Evolutionary conservation across 2,888 invertebrate species (phyloP).

Genomic region (Tiphia femorata): DNA sequence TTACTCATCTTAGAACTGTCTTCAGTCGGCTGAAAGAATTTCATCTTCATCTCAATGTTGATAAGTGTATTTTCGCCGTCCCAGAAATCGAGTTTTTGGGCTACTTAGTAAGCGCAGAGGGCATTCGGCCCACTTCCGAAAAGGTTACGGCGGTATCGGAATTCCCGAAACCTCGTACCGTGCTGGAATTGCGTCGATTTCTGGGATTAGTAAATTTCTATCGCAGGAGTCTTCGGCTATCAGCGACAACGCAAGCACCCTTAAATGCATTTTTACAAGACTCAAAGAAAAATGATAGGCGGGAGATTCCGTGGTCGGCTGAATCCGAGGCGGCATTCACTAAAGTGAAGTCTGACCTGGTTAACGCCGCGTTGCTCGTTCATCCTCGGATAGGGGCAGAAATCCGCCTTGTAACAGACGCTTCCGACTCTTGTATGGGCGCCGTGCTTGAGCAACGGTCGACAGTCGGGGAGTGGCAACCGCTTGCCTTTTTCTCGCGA

Average conservation of each 20-base stretch:
- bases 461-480: too few species aligned
- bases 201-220: background rate
- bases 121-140: background rate
- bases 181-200: background rate
- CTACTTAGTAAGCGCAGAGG: background rate
- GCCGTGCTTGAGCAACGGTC: too few species aligned
- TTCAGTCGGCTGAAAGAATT: background rate
- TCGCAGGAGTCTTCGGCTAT: background rate
- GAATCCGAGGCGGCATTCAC: too few species aligned
- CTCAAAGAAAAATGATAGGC: constrained; percentile 12
- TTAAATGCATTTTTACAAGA: background rate
- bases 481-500: too few species aligned
- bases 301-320: constrained; percentile 10
- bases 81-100: background rate
- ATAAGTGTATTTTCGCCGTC: background rate
- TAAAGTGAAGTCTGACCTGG: too few species aligned
- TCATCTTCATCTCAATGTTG: background rate
- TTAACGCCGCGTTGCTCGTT: too few species aligned
- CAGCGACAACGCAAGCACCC: background rate
- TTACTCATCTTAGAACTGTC: background rate
- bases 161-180: constrained; percentile 3
- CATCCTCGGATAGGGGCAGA: too few species aligned
- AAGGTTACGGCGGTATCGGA: background rate
- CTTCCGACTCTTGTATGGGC: too few species aligned
- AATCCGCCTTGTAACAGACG: too few species aligned